These are phyloP conservation scores for Camponotus fellah DNA, from an alignment of 2,888 invertebrate genomes.

Conservation along the genomic window DNA sequence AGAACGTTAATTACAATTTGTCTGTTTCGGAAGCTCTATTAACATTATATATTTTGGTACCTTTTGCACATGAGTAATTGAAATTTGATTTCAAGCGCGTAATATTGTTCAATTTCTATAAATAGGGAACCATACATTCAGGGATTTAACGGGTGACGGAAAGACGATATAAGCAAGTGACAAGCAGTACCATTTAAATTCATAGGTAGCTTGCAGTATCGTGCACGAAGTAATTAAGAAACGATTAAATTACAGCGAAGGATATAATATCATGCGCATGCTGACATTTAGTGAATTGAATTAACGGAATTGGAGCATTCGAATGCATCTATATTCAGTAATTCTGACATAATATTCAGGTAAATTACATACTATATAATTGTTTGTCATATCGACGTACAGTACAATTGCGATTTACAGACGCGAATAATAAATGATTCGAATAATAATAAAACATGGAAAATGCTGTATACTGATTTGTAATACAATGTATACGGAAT, in stretches of 20 bases:
- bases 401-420: conserved; percentile 28
- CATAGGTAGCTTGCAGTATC: conserved; percentile 1
- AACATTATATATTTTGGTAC: neutral
- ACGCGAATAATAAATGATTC: neutral
- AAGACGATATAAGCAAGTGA: conserved; percentile 11
- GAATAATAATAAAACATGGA: conserved; percentile 24
- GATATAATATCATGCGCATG: conserved; percentile 43
- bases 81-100: neutral
- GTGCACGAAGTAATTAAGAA: conserved; percentile 46
- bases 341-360: conserved; percentile 35
- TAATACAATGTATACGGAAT: neutral
- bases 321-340: conserved; percentile 21
- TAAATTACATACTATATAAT: conserved; percentile 28
- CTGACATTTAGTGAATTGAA: conserved; percentile 43
- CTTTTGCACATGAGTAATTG: neutral
- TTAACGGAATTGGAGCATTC: conserved; percentile 44
- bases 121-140: neutral
- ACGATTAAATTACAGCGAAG: conserved; percentile 39
- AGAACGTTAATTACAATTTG: neutral
- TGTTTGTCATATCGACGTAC: conserved; percentile 23
- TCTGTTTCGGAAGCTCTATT: neutral
- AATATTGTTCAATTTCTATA: conserved; percentile 11
- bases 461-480: neutral
- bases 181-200: conserved; percentile 30
- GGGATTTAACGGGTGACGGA: neutral